Base-by-base conservation (phyloP, 2,113 vertebrate genomes). In the Perca fluviatilis region DNA sequence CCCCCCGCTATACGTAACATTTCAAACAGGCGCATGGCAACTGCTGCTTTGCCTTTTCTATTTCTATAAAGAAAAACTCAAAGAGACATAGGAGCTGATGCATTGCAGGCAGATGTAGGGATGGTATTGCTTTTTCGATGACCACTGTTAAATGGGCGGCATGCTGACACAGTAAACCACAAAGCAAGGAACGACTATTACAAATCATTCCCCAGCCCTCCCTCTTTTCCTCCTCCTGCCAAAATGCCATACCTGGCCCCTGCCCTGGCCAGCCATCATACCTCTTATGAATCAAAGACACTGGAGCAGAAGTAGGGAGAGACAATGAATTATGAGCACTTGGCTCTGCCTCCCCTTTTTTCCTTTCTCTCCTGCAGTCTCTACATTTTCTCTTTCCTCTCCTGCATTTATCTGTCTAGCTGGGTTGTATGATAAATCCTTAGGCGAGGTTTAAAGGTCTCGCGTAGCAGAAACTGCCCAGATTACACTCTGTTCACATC, bases 311-410 rank as follows among this genome's bases (percentile, higher is more conserved):
- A 79, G 63, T 62, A 72, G 74, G 64, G 58, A 73, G 71, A 78
- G 88, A 88, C 86, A 85, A 88, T 83, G 92, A 91, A 88, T 91
- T 92, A 90, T 83, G 86, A 90, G 83, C 77, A 56, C 76, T 86
- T 79, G 79, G 86, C 79, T 79, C 85, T 74, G 74, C 75, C 74
- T 83, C 50, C 67, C 60, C 33, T 66, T 86, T 79, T 80, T 46
- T 82, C 50, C 33, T 76, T 54, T 77, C 50, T 14, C 68, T 71
- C 63, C 62, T 79, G 76, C 66, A 65, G 49, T 75, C 57, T 51
- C 40, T 83, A 80, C 77, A 72, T 84, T 86, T 86, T 15, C 40
- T 58, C 19, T 51, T 53, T 76, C 53, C 69, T 82, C 46, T 58
- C 76, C 56, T 79, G 72, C 87, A 90, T 89, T 73, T 66, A 84